Percentiles rank a stretch among this genome's conserved stretches.
These are phyloP conservation scores for Lytechinus pictus DNA, from an alignment of 35 echinoderm and acorn worm species.

Conservation along the genomic window DNA sequence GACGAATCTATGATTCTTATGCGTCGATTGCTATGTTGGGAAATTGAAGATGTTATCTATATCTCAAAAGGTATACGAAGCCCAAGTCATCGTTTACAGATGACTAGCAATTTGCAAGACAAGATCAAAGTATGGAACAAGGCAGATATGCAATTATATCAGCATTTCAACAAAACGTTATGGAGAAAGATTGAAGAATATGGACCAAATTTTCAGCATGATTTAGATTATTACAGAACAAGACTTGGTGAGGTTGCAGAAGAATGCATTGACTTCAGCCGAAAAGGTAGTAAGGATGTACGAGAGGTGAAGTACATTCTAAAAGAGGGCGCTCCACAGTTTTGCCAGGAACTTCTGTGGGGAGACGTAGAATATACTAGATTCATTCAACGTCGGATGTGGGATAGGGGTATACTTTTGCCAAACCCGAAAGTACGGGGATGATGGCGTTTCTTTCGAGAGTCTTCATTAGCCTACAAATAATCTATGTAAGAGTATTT, in stretches of 20 bases:
- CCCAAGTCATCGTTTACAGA: conserved; percentile 18
- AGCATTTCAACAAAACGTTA: conserved; percentile 54
- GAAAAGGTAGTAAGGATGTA: background rate
- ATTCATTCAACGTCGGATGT: conserved; percentile 43
- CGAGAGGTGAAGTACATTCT: conserved; percentile 57
- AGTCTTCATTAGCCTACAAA: background rate
- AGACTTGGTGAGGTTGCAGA: background rate
- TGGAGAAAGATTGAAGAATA: conserved; percentile 63
- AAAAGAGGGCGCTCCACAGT: conserved; percentile 30
- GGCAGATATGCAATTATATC: conserved; percentile 52
- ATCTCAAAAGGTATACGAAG: conserved; percentile 60
- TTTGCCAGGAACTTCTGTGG: conserved; percentile 47
- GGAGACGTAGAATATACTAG: conserved; percentile 54
- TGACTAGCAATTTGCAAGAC: background rate
- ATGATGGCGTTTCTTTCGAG: background rate
- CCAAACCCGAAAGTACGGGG: background rate
- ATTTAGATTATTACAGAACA: conserved; percentile 37
- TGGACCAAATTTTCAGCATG: conserved; percentile 44
- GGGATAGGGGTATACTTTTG: background rate
- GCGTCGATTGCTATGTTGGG: conserved; percentile 49
- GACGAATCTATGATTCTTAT: conserved; percentile 64
- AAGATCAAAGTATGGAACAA: conserved; percentile 37
- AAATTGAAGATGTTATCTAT: conserved; percentile 61
- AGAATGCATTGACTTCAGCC: conserved; percentile 24
- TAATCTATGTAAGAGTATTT: background rate